Evolutionary conservation across 2,888 invertebrate genomes (phyloP).

Genomic region (Ischnus inquisitorius): DNA sequence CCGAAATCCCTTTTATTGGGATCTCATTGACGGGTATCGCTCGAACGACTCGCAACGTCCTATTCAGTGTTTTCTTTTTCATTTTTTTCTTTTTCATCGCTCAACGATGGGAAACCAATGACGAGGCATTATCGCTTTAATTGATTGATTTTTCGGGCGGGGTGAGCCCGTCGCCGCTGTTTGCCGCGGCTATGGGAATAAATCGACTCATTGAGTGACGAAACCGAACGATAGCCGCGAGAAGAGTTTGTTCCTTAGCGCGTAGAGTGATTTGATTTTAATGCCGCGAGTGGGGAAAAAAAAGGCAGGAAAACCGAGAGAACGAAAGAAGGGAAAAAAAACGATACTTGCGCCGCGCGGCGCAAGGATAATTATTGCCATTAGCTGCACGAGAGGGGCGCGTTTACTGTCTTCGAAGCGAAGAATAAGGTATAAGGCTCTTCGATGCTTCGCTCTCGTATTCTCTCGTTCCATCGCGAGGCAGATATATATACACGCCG

Average conservation of each 20-base stretch:
- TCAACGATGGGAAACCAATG: constrained; percentile 73
- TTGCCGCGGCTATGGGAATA: constrained; percentile 47
- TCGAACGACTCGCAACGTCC: constrained; percentile 49
- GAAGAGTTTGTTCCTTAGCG: neutral
- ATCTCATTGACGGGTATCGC: constrained; percentile 63
- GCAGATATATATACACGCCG: constrained; percentile 5
- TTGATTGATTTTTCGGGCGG: constrained; percentile 82
- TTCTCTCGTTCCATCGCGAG: constrained; percentile 27
- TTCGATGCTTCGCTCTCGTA: constrained; percentile 24
- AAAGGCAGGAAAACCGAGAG: neutral
- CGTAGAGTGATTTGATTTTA: constrained; percentile 80
- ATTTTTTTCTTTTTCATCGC: constrained; percentile 8
- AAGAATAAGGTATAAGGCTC: constrained; percentile 57
- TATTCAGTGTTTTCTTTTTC: constrained; percentile 31
- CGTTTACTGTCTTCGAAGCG: constrained; percentile 78
- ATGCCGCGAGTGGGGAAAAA: constrained; percentile 74
- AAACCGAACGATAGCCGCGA: neutral
- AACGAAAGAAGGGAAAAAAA: constrained; percentile 5
- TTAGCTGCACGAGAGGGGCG: constrained; percentile 81
- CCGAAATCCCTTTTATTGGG: constrained; percentile 14
- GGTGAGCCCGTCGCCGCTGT: constrained; percentile 64
- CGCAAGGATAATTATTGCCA: constrained; percentile 80
- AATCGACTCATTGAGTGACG: constrained; percentile 54
- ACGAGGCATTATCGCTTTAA: constrained; percentile 81
- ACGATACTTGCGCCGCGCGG: constrained; percentile 52